A percentile compares a stretch with the other conserved stretches of the same genome.
phyloP scores from a whole-genome alignment of 2,888 invertebrate species.

The Philaethria dido region DNA sequence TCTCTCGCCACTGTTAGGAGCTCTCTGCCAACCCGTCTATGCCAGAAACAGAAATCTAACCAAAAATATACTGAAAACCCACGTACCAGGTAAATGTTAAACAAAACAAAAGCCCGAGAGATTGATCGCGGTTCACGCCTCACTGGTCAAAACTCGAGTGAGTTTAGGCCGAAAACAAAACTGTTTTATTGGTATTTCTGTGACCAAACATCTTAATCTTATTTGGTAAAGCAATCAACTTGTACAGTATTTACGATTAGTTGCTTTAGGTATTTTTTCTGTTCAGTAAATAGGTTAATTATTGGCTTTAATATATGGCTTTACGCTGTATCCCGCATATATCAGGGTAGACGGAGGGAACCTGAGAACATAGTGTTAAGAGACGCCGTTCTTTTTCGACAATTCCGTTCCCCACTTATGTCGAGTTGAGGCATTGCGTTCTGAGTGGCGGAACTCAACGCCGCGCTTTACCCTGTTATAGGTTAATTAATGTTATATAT shows the following conservation, averaged over 20 bases:
- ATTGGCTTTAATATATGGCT: slow-evolving; percentile 5
- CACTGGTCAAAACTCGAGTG: neutral
- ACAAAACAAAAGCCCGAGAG: slow-evolving; percentile 5
- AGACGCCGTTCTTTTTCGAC: too few relatives aligned
- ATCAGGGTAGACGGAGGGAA: too few relatives aligned
- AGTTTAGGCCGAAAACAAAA: slow-evolving; percentile 13
- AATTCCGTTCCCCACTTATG: too few relatives aligned
- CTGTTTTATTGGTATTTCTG: slow-evolving; percentile 25
- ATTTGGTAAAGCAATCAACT: slow-evolving; percentile 18
- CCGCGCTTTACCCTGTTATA: too few relatives aligned
- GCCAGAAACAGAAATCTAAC: neutral
- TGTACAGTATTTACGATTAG: slow-evolving; percentile 1
- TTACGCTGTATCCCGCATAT: too few relatives aligned
- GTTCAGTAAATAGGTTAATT: neutral
- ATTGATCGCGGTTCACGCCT: slow-evolving; percentile 16
- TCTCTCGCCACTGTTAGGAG: too few relatives aligned
- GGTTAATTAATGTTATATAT: too few relatives aligned
- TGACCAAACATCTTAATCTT: slow-evolving; percentile 12
- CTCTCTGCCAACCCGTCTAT: too few relatives aligned
- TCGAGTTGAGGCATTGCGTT: too few relatives aligned
- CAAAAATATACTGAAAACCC: neutral
- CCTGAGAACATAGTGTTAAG: too few relatives aligned
- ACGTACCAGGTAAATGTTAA: neutral
- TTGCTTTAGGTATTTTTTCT: slow-evolving; percentile 4
- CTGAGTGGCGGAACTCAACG: too few relatives aligned